Percentiles rank a stretch among this genome's conserved stretches.
Conservation (phyloP, 2,797 vertebrate genomes). For the Cynopterus sphinx region DNA sequence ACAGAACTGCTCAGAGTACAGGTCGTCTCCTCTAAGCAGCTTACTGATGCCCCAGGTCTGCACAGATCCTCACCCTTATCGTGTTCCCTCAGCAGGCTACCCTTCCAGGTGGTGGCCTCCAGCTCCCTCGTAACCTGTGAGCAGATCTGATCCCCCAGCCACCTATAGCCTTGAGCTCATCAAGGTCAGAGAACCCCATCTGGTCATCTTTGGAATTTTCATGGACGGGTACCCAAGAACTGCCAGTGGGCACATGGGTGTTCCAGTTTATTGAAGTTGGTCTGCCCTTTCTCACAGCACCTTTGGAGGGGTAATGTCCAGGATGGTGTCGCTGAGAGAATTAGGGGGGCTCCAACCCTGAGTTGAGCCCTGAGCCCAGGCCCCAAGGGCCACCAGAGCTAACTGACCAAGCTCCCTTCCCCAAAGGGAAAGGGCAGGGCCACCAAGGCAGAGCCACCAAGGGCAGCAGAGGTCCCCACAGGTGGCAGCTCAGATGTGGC, state of each 20-base stretch:
- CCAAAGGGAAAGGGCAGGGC: neutral
- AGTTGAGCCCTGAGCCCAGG: neutral
- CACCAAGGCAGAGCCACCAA: neutral
- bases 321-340: neutral
- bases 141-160: neutral
- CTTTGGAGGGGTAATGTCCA: neutral
- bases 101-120: neutral
- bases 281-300: neutral
- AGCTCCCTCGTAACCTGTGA: neutral
- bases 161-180: neutral
- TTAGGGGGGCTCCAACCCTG: accelerated
- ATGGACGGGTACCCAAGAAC: neutral
- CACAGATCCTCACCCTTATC: neutral
- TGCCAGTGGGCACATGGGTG: accelerated
- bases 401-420: neutral
- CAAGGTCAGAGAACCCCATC: neutral
- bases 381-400: neutral
- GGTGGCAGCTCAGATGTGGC: neutral
- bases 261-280: neutral
- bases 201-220: neutral
- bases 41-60: neutral
- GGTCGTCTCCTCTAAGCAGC: neutral
- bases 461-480: neutral
- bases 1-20: neutral
- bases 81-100: neutral